Conservation (phyloP, 2,113 vertebrate species). For the Corythaixoides concolor region DNA sequence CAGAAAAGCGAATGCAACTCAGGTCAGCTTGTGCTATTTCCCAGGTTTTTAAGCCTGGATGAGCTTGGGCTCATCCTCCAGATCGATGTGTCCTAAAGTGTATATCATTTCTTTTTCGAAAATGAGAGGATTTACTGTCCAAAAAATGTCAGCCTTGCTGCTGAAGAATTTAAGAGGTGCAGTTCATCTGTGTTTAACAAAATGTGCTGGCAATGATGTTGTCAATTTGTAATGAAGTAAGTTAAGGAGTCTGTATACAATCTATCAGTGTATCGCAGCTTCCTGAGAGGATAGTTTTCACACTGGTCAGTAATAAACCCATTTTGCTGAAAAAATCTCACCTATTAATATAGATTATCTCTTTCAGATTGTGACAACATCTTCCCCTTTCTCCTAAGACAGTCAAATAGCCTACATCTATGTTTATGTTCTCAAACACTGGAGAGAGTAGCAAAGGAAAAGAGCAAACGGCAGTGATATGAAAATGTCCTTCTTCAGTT, state of each 20-base stretch:
- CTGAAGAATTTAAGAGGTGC: constrained; percentile 46
- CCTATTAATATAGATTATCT: not conserved
- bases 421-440: not conserved
- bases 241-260: not conserved
- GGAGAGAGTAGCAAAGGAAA: not conserved
- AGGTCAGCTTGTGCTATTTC: constrained; percentile 44
- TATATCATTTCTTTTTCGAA: constrained; percentile 40
- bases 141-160: constrained; percentile 33
- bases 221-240: constrained; percentile 28
- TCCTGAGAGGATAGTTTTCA: not conserved
- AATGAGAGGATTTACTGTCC: constrained; percentile 50
- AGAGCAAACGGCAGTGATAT: not conserved
- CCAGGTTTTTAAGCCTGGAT: constrained; percentile 56
- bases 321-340: not conserved
- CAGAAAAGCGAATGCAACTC: constrained; percentile 41
- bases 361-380: not conserved
- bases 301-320: not conserved
- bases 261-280: not conserved
- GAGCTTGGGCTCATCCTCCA: constrained; percentile 36
- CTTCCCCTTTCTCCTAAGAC: not conserved
- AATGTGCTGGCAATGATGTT: constrained; percentile 35
- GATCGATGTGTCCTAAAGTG: constrained; percentile 26
- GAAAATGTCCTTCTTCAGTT: not conserved
- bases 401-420: not conserved
- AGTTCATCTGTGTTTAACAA: constrained; percentile 25